phyloP scores from a whole-genome alignment of 30 jellyfish, hydroid and myxozoan genomes.

The Aurelia coerulea region DNA sequence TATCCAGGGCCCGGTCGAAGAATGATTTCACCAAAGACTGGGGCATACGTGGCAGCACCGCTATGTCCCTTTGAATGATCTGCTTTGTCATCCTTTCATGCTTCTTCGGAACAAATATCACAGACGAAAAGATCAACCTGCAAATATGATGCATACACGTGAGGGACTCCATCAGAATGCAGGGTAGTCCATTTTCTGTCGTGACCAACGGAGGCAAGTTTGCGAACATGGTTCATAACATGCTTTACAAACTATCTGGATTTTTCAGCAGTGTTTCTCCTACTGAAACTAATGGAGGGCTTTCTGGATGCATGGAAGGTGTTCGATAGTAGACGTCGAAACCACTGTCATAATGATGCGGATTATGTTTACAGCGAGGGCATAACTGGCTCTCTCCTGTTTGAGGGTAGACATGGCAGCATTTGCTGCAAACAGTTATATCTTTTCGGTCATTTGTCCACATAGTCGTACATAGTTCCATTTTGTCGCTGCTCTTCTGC shows the following conservation, averaged over 20 bases:
- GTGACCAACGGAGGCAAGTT: neutral
- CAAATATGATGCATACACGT: neutral
- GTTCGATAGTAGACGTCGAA: neutral
- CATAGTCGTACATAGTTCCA: too few relatives aligned
- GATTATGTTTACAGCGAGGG: neutral
- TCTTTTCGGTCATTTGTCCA: neutral
- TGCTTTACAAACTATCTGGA: constrained; percentile 1
- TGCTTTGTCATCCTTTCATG: neutral
- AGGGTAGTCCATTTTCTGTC: neutral
- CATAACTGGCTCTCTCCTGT: neutral
- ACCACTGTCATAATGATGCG: neutral
- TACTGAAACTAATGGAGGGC: neutral
- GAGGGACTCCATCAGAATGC: neutral
- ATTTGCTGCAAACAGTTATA: neutral
- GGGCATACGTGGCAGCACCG: too few relatives aligned
- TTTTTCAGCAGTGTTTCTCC: constrained; percentile 1
- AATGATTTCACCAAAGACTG: neutral
- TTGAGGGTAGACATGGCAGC: neutral
- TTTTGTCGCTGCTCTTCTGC: neutral
- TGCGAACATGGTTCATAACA: neutral
- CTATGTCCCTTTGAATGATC: neutral
- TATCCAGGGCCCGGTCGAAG: neutral
- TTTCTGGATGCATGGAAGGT: constrained; percentile 3
- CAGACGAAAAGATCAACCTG: neutral
- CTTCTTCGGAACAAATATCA: neutral